Base-by-base conservation (phyloP, 2,113 vertebrate genomes). In the Nibea coibor region DNA sequence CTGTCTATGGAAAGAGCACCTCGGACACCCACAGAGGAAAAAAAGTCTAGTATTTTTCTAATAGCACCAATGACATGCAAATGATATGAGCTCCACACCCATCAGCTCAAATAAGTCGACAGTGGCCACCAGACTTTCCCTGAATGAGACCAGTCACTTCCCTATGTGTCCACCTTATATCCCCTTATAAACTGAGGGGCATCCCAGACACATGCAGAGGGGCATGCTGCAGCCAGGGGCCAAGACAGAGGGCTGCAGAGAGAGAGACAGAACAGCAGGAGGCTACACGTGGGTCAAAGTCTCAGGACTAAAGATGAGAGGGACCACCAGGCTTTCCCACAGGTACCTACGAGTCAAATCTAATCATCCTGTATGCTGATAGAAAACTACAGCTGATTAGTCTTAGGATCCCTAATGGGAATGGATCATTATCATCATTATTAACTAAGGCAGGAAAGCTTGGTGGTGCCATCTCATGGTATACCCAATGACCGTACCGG, bases 191-290 rank as follows among this genome's bases (percentile, higher is more conserved):
- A 83, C 56, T 31, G 26, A 50, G 79, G 68, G 65, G 81, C 68
- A 22, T 62, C 75, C 79, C 75, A 81, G 87, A 91, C 87, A 84
- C 88, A 94, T 91, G 90, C 93, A 93, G 85, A 90, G 80, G 78
- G 74, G 68, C 93, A 92, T 93, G 92, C 91, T 89, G 92, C 90
- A 93, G 90, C 90, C 93, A 94, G 78, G 78, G 80, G 89, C 80
- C 84, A 89, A 88, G 84, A 70, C 72, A 93, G 72, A 92, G 75
- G 87, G 87, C 94, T 93, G 89, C 91, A 91, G 85, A 88, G 77
- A 81, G 51, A 88, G 63, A 74, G 67, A 83, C 51, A 80, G 85
- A 86, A 70, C 69, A 87, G 84, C 78, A 83, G 72, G 73, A 85
- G 78, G 85, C 86, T 88, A 89, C 77, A 81, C 45, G 74, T 53